phyloP scores from a whole-genome alignment of 2,888 invertebrate genomes.

The Lasioglossum leucozonium region DNA sequence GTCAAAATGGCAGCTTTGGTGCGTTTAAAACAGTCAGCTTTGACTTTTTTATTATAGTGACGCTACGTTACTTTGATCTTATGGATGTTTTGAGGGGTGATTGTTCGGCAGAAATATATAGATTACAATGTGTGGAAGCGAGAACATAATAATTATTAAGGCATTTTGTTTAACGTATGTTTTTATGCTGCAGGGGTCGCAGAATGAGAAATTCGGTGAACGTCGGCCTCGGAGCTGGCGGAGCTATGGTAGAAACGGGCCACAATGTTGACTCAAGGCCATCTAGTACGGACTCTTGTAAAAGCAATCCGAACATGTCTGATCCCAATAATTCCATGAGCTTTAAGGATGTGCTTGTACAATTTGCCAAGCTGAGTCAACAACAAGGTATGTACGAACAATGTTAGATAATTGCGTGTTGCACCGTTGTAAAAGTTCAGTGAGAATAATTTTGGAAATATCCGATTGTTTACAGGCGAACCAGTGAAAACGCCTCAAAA shows the following conservation, averaged over 20 bases:
- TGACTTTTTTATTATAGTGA: neutral
- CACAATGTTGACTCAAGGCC: slow-evolving; percentile 84
- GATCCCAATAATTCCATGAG: slow-evolving; percentile 85
- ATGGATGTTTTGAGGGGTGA: neutral
- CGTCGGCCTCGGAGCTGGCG: slow-evolving; percentile 82
- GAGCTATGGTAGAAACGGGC: slow-evolving; percentile 81
- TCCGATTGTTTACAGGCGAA: slow-evolving; percentile 75
- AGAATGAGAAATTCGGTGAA: slow-evolving; percentile 83
- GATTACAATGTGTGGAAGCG: neutral
- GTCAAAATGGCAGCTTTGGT: neutral
- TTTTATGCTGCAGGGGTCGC: slow-evolving; percentile 76
- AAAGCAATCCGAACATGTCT: slow-evolving; percentile 83
- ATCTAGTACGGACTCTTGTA: slow-evolving; percentile 86
- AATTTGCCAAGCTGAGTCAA: slow-evolving; percentile 88
- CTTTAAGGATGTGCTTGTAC: slow-evolving; percentile 91
- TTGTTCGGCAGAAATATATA: neutral
- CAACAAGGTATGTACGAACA: slow-evolving; percentile 82
- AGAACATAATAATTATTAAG: neutral
- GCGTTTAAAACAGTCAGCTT: no score
- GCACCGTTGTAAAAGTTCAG: no score
- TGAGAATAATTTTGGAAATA: neutral
- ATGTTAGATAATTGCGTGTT: no score
- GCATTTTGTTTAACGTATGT: neutral
- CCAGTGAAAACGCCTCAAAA: slow-evolving; percentile 87
- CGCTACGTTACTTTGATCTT: neutral